These are phyloP conservation scores for Dendropsophus ebraccatus DNA, from an alignment of 2,113 vertebrate species.

Conservation along the genomic window DNA sequence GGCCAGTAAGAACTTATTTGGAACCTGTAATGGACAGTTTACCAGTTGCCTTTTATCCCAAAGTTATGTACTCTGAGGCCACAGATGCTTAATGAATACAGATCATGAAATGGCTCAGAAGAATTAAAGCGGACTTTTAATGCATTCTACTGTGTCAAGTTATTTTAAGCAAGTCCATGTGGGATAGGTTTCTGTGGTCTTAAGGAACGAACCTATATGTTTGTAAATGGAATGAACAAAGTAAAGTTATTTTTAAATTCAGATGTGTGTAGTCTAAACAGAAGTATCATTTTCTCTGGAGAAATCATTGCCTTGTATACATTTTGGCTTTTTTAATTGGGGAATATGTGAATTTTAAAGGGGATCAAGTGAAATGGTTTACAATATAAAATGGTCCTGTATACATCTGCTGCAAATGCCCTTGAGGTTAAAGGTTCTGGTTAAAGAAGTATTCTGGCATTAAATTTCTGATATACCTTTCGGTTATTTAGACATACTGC, in stretches of 20 bases:
- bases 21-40: slow-evolving; percentile 89
- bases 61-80: slow-evolving; percentile 98
- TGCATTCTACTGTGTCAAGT: slow-evolving; percentile 79
- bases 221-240: slow-evolving; percentile 60
- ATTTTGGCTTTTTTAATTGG: too few species aligned
- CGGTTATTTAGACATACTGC: too few species aligned
- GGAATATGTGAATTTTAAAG: too few species aligned
- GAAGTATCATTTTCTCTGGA: slow-evolving; percentile 29
- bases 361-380: too few species aligned
- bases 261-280: slow-evolving; percentile 18
- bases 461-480: too few species aligned
- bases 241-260: slow-evolving; percentile 60
- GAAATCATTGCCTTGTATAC: too few species aligned
- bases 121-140: slow-evolving; percentile 99
- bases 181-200: slow-evolving; percentile 59
- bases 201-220: slow-evolving; percentile 55
- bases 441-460: too few species aligned
- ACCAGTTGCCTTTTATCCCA: slow-evolving; percentile 90
- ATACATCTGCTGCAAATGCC: too few species aligned
- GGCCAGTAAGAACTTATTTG: slow-evolving; percentile 83
- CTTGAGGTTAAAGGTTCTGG: too few species aligned
- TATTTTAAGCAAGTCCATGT: slow-evolving; percentile 65
- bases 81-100: slow-evolving; percentile 86
- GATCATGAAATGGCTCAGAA: slow-evolving; percentile 91
- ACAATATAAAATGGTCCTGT: too few species aligned